These are phyloP conservation scores for Nemotelus pantherinus DNA, from an alignment of 2,888 invertebrate genomes.

Conservation along the genomic window DNA sequence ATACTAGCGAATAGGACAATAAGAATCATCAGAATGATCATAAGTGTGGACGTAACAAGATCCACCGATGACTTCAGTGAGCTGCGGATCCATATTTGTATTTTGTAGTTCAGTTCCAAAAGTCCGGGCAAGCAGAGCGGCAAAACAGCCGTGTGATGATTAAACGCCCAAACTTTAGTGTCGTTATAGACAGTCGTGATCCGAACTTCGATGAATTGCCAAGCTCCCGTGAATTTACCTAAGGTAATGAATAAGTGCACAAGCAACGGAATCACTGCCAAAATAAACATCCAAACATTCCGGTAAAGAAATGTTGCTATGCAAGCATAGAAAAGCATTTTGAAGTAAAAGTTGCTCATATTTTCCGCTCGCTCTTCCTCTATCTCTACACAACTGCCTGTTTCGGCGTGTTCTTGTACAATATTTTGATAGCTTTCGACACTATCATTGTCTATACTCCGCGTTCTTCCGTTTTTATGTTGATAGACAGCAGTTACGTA, in stretches of 20 bases:
- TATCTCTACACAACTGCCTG: not conserved
- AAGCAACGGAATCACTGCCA: conserved; percentile 78
- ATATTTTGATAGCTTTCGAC: not conserved
- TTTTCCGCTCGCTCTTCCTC: conserved; percentile 57
- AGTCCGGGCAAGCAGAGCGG: conserved; percentile 83
- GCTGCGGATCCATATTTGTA: conserved; percentile 72
- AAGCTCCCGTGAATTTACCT: conserved; percentile 59
- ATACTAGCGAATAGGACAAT: conserved; percentile 81
- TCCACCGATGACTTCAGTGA: conserved; percentile 81
- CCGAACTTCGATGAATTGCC: conserved; percentile 57
- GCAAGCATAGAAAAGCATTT: conserved; percentile 83
- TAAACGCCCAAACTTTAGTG: conserved; percentile 61
- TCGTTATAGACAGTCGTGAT: conserved; percentile 55
- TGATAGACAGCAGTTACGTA: conserved; percentile 62
- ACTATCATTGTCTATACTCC: conserved; percentile 54
- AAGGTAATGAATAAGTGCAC: conserved; percentile 59
- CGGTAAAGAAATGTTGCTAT: conserved; percentile 86
- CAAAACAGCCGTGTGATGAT: conserved; percentile 72
- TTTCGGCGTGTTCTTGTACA: not conserved
- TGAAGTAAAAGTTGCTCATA: conserved; percentile 77
- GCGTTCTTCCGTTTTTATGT: conserved; percentile 58
- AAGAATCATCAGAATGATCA: conserved; percentile 85
- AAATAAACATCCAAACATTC: conserved; percentile 82
- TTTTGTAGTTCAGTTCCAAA: conserved; percentile 73
- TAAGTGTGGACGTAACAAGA: conserved; percentile 84